Evolutionary conservation across 2,888 invertebrate genomes (phyloP).

Genomic region (Platerodrilus igneus): DNA sequence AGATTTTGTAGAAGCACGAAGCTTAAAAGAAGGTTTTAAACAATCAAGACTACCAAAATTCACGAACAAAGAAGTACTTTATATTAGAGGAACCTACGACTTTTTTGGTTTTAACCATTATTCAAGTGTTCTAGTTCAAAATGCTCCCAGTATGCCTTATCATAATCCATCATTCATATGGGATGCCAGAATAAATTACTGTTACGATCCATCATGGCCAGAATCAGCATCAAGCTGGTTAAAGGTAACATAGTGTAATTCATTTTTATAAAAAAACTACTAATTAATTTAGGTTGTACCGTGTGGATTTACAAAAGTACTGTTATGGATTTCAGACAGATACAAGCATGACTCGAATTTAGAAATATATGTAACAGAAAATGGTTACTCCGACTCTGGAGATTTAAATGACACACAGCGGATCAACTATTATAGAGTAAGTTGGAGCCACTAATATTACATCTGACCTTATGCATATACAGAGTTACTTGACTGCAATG

Average conservation of each 20-base stretch:
- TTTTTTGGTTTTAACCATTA: constrained; percentile 2
- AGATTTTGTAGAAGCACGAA: background rate
- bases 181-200: background rate
- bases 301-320: constrained; percentile 54
- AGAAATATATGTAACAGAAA: constrained; percentile 49
- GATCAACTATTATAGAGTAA: constrained; percentile 40
- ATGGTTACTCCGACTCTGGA: constrained; percentile 50
- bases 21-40: background rate
- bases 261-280: too few relatives aligned
- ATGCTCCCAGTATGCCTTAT: too few relatives aligned
- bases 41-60: background rate
- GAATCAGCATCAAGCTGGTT: background rate
- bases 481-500: too few relatives aligned
- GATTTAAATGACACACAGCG: constrained; percentile 47
- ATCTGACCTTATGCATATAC: too few relatives aligned
- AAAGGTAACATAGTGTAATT: background rate
- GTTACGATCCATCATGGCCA: background rate
- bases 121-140: background rate
- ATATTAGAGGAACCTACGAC: constrained; percentile 1
- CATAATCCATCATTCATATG: background rate
- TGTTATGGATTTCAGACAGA: constrained; percentile 46
- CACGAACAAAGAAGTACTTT: background rate
- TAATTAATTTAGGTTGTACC: constrained; percentile 46
- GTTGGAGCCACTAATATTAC: too few relatives aligned
- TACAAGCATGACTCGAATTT: constrained; percentile 50